Percentiles rank a stretch among this genome's conserved stretches.
Conservation (phyloP, 2,797 vertebrate genomes). For the Manis crassicaudata region DNA sequence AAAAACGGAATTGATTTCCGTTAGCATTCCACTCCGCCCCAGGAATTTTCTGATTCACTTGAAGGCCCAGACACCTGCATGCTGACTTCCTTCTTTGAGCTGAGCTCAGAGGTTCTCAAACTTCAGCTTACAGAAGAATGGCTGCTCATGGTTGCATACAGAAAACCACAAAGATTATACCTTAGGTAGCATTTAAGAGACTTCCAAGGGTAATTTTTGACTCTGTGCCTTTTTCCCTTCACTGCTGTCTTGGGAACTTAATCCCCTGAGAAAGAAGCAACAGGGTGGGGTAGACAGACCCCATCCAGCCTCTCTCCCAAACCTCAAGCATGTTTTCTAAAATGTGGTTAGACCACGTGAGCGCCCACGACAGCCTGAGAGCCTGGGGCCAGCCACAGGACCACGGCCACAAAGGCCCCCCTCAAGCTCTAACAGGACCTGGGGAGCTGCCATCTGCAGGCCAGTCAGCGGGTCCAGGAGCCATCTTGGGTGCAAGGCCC, state of each 20-base stretch:
- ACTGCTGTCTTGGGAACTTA: neutral
- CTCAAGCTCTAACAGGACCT: neutral
- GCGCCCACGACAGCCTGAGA: neutral
- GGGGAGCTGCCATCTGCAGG: neutral
- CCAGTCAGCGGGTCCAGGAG: neutral
- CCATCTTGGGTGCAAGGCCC: fast-evolving
- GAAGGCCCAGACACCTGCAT: neutral
- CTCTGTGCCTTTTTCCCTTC: neutral
- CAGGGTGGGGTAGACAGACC: neutral
- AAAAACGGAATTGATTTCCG: neutral
- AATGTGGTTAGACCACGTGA: neutral
- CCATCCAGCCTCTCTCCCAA: neutral
- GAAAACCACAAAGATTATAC: neutral
- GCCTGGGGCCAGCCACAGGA: neutral
- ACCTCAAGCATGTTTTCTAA: slow-evolving; percentile 24
- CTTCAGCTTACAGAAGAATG: neutral
- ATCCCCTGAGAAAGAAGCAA: neutral
- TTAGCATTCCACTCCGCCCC: neutral
- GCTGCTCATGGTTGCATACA: neutral
- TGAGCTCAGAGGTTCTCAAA: neutral
- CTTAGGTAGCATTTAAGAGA: neutral
- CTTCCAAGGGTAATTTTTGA: neutral
- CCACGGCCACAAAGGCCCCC: neutral
- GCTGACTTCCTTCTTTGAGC: neutral
- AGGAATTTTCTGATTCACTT: neutral